Conservation (phyloP, 2,888 invertebrate genomes). For the Nomada ruficornis region DNA sequence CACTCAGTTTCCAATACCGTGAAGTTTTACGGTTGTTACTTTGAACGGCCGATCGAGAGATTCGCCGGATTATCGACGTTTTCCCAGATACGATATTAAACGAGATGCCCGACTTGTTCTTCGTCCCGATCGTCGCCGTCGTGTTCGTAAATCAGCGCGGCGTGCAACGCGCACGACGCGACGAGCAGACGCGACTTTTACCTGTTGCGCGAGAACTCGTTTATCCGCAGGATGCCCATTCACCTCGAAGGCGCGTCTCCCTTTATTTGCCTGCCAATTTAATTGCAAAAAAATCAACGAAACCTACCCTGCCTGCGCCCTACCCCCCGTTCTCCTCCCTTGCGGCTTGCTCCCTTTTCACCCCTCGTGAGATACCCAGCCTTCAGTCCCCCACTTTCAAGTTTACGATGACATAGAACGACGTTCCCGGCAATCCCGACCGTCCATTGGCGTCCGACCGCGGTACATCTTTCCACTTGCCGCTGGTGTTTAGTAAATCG, state of each 20-base stretch:
- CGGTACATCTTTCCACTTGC: background rate
- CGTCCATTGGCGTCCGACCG: slow-evolving; percentile 42
- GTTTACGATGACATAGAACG: slow-evolving; percentile 67
- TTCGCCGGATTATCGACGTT: slow-evolving; percentile 19
- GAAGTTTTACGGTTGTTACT: background rate
- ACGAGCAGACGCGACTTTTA: slow-evolving; percentile 50
- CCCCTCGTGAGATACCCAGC: background rate
- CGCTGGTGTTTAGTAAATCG: background rate
- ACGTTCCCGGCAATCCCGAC: slow-evolving; percentile 21
- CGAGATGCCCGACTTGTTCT: slow-evolving; percentile 18
- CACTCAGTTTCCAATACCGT: background rate
- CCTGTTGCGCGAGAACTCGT: slow-evolving; percentile 67
- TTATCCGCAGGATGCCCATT: slow-evolving; percentile 67
- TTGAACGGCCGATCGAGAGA: slow-evolving; percentile 5
- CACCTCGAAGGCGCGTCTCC: slow-evolving; percentile 51
- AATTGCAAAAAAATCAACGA: slow-evolving; percentile 63
- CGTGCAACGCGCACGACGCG: slow-evolving; percentile 49
- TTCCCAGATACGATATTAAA: slow-evolving; percentile 28
- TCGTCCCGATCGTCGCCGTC: slow-evolving; percentile 24
- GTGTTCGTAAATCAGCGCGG: slow-evolving; percentile 68
- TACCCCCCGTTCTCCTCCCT: background rate
- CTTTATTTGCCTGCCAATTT: slow-evolving; percentile 70
- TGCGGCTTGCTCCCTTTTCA: slow-evolving; percentile 7
- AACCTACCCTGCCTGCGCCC: background rate
- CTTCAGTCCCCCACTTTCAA: slow-evolving; percentile 34